Evolutionary conservation across 2,797 vertebrate genomes (phyloP).

Genomic region (Ctenosaura bakeri): DNA sequence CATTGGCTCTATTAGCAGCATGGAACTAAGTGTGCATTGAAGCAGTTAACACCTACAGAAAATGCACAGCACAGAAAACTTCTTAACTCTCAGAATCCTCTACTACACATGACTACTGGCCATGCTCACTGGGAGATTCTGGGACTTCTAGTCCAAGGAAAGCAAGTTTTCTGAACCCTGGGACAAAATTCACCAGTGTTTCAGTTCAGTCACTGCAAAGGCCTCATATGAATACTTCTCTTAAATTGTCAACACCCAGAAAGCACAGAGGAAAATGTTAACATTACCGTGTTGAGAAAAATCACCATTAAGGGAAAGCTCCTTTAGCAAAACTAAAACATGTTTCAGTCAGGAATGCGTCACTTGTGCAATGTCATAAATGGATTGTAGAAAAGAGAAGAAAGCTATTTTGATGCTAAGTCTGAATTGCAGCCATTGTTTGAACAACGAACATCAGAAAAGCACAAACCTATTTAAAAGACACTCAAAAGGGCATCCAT

Average conservation of each 20-base stretch:
- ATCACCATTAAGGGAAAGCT: not conserved
- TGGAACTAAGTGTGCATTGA: not conserved
- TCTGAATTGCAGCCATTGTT: not conserved
- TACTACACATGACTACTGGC: too few species aligned
- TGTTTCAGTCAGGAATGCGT: not conserved
- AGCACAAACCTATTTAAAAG: not conserved
- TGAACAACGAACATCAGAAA: not conserved
- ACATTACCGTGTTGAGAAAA: not conserved
- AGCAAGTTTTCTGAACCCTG: too few species aligned
- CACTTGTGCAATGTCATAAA: not conserved
- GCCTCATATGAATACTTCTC: too few species aligned
- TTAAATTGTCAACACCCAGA: not conserved
- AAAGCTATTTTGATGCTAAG: not conserved
- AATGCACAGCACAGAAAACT: not conserved
- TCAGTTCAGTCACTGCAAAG: constrained; percentile 8
- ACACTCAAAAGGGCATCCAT: not conserved
- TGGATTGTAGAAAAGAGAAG: not conserved
- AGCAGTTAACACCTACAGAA: not conserved
- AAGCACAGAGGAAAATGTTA: constrained; percentile 3
- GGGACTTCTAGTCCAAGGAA: too few species aligned
- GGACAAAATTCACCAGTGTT: not conserved
- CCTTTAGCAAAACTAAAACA: too few species aligned
- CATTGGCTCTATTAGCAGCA: not conserved
- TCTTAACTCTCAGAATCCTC: too few species aligned
- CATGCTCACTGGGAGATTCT: too few species aligned